Evolutionary conservation across 2,888 invertebrate species (phyloP).

Genomic region (Trichacis sp.): DNA sequence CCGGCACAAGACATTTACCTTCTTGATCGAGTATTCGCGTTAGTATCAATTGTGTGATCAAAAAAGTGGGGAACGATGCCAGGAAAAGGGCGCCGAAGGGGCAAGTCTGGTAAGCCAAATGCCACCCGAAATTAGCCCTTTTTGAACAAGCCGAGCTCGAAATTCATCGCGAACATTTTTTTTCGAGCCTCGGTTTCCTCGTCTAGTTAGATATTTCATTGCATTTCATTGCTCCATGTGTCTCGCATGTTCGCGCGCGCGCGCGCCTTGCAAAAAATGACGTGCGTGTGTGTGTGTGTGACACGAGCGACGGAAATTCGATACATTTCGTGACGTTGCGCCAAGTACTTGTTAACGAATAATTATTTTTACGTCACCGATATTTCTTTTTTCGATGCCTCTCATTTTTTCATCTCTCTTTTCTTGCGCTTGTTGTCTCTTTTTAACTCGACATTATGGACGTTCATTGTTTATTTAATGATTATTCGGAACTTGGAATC

Average conservation of each 20-base stretch:
- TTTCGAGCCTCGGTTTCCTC: background rate
- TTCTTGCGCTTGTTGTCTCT: no score
- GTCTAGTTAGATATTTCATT: background rate
- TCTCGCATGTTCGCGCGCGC: constrained; percentile 51
- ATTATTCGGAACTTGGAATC: no score
- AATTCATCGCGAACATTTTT: no score
- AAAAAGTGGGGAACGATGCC: constrained; percentile 75
- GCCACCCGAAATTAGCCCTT: background rate
- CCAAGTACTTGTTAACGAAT: no score
- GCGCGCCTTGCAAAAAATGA: background rate
- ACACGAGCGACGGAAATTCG: no score
- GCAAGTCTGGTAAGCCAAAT: constrained; percentile 76
- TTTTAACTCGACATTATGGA: no score
- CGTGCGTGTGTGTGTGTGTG: background rate
- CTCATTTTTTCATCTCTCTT: no score
- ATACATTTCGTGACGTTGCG: no score
- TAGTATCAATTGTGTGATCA: constrained; percentile 73
- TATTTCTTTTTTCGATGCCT: no score
- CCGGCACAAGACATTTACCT: constrained; percentile 81
- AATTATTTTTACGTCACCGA: no score
- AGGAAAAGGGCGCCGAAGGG: constrained; percentile 80
- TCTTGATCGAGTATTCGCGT: constrained; percentile 81
- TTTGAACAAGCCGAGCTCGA: no score
- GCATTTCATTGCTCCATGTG: constrained; percentile 47
- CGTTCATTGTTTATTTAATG: no score